phyloP scores from a whole-genome alignment of 2,797 vertebrate species.

The Scarus forsteni region DNA sequence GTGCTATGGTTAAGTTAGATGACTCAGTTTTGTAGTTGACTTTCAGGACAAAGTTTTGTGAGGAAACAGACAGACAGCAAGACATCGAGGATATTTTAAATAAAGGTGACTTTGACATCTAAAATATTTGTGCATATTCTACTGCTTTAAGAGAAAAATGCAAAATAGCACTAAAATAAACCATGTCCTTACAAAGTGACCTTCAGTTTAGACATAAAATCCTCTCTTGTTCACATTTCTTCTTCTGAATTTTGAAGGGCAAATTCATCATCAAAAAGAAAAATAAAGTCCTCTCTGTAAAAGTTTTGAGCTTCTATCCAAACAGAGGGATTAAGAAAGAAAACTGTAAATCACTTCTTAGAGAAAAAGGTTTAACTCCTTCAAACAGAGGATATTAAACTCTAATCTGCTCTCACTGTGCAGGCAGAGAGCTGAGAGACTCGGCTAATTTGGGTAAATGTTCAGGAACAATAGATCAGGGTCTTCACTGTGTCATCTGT shows the following conservation, averaged over 20 bases:
- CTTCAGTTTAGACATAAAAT: constrained; percentile 28
- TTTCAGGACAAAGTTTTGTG: too few relatives aligned
- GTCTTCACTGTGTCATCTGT: constrained; percentile 60
- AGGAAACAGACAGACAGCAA: too few relatives aligned
- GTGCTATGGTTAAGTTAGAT: too few relatives aligned
- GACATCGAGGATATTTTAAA: too few relatives aligned
- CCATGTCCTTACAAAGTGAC: constrained; percentile 27
- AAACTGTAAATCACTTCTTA: constrained; percentile 16
- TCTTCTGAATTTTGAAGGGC: constrained; percentile 26
- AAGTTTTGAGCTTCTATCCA: constrained; percentile 23
- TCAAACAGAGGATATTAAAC: constrained; percentile 58
- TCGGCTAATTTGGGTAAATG: constrained; percentile 65
- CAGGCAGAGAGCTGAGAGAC: constrained; percentile 44
- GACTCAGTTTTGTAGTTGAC: too few relatives aligned
- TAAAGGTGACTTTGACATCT: too few relatives aligned
- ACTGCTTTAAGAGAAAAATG: background rate
- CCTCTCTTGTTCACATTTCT: constrained; percentile 5
- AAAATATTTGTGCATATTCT: constrained; percentile 1
- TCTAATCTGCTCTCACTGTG: constrained; percentile 54
- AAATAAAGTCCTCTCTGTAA: constrained; percentile 17
- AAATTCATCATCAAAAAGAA: background rate
- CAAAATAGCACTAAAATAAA: background rate
- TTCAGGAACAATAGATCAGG: constrained; percentile 56
- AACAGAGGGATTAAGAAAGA: constrained; percentile 25
- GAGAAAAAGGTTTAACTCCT: constrained; percentile 41